A percentile compares a stretch with the other conserved stretches of the same genome.
Conservation (phyloP, 2,113 vertebrate species). For the Pelecanoides urinatrix region DNA sequence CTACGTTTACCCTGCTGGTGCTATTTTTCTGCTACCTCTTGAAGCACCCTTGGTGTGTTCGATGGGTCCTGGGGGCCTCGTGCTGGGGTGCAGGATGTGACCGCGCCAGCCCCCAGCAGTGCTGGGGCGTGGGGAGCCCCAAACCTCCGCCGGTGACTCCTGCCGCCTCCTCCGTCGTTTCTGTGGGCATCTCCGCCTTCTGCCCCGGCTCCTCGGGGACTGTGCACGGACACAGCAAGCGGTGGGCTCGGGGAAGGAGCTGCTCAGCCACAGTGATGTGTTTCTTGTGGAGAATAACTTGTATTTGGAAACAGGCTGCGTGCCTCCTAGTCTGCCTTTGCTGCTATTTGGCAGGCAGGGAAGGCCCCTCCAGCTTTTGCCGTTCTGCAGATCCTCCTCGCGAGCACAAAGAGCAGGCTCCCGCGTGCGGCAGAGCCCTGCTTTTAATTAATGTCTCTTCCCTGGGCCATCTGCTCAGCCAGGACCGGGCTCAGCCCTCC, state of each 20-base stretch:
- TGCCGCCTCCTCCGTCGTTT: not conserved
- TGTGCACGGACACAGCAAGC: fast-evolving
- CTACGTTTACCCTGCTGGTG: fast-evolving
- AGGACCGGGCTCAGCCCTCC: not conserved
- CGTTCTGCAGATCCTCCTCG: not conserved
- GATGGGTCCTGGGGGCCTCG: fast-evolving
- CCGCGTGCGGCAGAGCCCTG: not conserved
- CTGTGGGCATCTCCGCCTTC: not conserved
- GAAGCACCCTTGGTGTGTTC: too few relatives aligned
- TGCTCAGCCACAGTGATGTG: not conserved
- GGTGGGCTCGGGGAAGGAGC: not conserved
- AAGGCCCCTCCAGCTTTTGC: not conserved
- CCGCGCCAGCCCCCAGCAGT: fast-evolving
- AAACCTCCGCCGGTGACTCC: not conserved
- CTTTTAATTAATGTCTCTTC: not conserved
- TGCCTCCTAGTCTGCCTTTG: not conserved
- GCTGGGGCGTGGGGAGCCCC: not conserved
- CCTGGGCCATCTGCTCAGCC: not conserved
- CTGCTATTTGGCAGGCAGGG: not conserved
- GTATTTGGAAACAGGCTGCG: not conserved
- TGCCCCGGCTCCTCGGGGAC: fast-evolving
- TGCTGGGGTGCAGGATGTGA: not conserved
- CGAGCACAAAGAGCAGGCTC: not conserved
- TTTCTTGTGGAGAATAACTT: not conserved
- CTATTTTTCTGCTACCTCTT: not conserved